Conservation (phyloP, 2,113 vertebrate species). For the Aleadryas rufinucha region DNA sequence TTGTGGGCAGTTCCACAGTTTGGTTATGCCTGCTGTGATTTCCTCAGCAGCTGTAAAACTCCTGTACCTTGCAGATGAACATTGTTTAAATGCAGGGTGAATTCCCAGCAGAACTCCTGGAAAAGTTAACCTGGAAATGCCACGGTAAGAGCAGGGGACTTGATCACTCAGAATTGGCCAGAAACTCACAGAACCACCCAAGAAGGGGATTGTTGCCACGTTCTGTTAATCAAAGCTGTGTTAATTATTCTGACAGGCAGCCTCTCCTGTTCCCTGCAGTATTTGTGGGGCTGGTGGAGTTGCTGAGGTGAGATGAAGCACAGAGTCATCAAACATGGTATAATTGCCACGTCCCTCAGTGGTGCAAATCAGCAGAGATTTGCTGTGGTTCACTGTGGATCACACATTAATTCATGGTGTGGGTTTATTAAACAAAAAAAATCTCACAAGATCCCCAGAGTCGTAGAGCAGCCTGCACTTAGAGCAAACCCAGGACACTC, state of each 20-base stretch:
- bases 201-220: slow-evolving; percentile 5
- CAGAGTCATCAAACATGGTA: not conserved
- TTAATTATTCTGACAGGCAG: slow-evolving; percentile 30
- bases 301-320: slow-evolving; percentile 43
- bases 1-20: not conserved
- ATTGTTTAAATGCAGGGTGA: not conserved
- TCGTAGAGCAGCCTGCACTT: not conserved
- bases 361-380: not conserved
- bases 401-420: not conserved
- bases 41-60: not conserved
- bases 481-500: not conserved
- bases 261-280: slow-evolving; percentile 1
- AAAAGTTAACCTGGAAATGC: not conserved
- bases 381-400: not conserved
- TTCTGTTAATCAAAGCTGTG: not conserved
- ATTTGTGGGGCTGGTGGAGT: not conserved
- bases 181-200: not conserved
- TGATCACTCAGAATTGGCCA: not conserved
- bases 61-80: not conserved
- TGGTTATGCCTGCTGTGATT: not conserved
- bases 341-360: not conserved
- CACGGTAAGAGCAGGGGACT: not conserved
- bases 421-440: not conserved
- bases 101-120: not conserved
- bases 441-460: not conserved